Conservation (phyloP, 2,888 invertebrate genomes). For the Nemapogon koenigi region DNA sequence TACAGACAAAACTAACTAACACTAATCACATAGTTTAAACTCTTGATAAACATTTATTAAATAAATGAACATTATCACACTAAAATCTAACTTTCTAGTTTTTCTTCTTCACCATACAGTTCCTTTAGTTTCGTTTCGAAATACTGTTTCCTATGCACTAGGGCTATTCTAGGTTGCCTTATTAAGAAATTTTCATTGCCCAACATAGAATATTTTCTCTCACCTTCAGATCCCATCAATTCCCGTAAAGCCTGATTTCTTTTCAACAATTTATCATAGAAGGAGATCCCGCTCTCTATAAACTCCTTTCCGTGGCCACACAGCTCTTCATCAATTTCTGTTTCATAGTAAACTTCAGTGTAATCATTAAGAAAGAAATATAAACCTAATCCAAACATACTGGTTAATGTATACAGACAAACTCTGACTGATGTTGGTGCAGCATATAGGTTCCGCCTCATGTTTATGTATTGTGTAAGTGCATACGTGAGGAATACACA, state of each 20-base stretch:
- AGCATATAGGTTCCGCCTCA: constrained; percentile 56
- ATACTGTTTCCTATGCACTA: constrained; percentile 70
- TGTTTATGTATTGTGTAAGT: constrained; percentile 57
- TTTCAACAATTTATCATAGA: constrained; percentile 73
- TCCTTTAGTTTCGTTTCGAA: constrained; percentile 64
- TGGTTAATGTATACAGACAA: constrained; percentile 60
- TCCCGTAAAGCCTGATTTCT: constrained; percentile 76
- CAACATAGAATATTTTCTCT: constrained; percentile 64
- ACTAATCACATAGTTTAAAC: too few relatives aligned
- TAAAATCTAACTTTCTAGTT: too few relatives aligned
- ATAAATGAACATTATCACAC: too few relatives aligned
- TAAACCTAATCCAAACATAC: constrained; percentile 60
- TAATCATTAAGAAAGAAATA: constrained; percentile 73
- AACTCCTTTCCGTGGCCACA: constrained; percentile 67
- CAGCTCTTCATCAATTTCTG: constrained; percentile 67
- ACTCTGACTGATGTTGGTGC: constrained; percentile 52
- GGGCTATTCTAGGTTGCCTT: constrained; percentile 69
- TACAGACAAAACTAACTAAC: too few relatives aligned
- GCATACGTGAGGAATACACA: constrained; percentile 58
- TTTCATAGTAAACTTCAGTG: constrained; percentile 69
- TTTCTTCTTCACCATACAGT: too few relatives aligned
- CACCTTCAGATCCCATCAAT: constrained; percentile 69
- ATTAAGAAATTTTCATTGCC: constrained; percentile 76
- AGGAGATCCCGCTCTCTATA: constrained; percentile 76
- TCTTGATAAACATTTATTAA: too few relatives aligned